These are phyloP conservation scores for Bostrychus sinensis DNA, from an alignment of 2,113 vertebrate genomes.

Conservation along the genomic window DNA sequence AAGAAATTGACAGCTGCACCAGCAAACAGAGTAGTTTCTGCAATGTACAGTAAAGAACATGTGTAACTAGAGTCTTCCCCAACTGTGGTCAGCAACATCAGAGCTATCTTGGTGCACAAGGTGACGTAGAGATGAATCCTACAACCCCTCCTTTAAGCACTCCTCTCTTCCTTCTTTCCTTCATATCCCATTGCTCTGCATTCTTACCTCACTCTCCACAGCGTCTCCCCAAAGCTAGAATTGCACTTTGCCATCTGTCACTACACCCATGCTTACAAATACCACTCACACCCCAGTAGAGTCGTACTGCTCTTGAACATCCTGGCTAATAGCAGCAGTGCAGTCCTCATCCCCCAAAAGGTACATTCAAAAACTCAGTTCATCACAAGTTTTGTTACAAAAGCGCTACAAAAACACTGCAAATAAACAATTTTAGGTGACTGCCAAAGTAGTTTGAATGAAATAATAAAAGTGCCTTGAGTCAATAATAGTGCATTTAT, in stretches of 20 bases:
- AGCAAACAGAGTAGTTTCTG: not conserved
- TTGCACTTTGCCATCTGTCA: slow-evolving; percentile 79
- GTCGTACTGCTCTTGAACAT: slow-evolving; percentile 18
- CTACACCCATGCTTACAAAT: slow-evolving; percentile 52
- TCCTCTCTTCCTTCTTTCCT: slow-evolving; percentile 17
- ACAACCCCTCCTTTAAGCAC: slow-evolving; percentile 39
- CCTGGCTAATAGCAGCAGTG: slow-evolving; percentile 33
- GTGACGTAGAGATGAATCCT: slow-evolving; percentile 52
- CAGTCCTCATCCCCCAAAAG: slow-evolving; percentile 24
- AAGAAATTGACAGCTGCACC: not conserved
- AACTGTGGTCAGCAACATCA: slow-evolving; percentile 65
- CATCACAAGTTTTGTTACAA: too few species aligned
- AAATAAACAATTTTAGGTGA: too few species aligned
- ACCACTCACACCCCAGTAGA: slow-evolving; percentile 56
- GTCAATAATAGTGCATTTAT: too few species aligned
- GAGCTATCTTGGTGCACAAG: slow-evolving; percentile 66
- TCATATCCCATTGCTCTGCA: slow-evolving; percentile 19
- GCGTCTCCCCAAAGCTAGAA: slow-evolving; percentile 59
- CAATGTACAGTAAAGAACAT: slow-evolving; percentile 12
- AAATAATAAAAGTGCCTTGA: too few species aligned
- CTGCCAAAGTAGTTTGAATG: too few species aligned
- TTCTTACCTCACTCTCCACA: slow-evolving; percentile 49
- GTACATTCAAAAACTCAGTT: not conserved
- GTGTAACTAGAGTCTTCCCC: slow-evolving; percentile 39
- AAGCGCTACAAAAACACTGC: too few species aligned